Evolutionary conservation across 1,140 invertebrate genomes (phyloP), one percentile per base, ranked within the genome.

Genomic region (Globodera rostochiensis): DNA sequence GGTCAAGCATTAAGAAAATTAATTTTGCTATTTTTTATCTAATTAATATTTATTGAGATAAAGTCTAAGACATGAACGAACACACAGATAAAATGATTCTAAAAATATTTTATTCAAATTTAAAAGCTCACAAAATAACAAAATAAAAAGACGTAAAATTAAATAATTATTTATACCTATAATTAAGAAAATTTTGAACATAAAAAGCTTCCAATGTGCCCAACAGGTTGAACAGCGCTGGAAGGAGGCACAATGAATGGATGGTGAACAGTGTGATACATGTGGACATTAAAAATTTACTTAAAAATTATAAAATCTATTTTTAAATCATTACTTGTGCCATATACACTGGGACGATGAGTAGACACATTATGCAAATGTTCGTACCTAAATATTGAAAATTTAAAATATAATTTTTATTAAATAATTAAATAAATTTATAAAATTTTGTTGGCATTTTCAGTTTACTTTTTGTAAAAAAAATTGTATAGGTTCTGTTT

Each of bases 331-430:
- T 53, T 53, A 53, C 50, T 53, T 53, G 11, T 53, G 86, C 80
- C 74, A 98, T 96, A 88, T 97, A 98, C 83, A 95, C 96, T 71
- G 95, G 94, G 0, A 95, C 95, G 49, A 96, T 91, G 6, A 95
- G 91, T 0, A 98, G 90, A 0, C 95, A 94, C 0, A 95, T 8
- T 7, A 66, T 66, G 66, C 79, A 80, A 64, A 66, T 66, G 69
- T 80, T 80, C 47, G 77, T 80, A 69, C 74, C 74, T 76, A 3
- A 36, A 74, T 57, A 74, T 25, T 36, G 36, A 2, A 36, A 36
- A 36, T 36, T 36, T 36, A 36, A 36, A 57, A 50, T 25, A 4
- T 13, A 50, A 46, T 47, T 25, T 21, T 21, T 45, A 21, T 74
- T 21, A 74, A 36, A 36, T 25, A 25, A 25, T 25, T 25, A 25